Evolutionary conservation across 1,140 invertebrate genomes (phyloP), one percentile per base, ranked within the genome.

Genomic region (Ridgeia piscesae): DNA sequence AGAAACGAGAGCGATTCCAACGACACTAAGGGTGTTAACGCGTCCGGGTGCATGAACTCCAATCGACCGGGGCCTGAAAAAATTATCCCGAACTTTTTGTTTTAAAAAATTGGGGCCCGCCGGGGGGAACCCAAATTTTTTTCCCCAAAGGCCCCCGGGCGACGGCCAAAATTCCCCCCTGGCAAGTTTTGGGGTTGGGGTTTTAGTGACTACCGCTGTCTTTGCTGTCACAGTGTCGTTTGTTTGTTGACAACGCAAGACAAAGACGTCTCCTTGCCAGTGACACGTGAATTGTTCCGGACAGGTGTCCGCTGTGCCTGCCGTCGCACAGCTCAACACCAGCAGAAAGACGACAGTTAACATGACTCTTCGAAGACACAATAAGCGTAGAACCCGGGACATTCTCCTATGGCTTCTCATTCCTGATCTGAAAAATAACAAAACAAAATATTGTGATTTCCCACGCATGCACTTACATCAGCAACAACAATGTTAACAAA

Each of bases 341-440:
- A 77, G 58, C 58, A 77, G 58, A 27, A 77, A 9, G 58, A 77
- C 58, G 58, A 21, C 27, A 77, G 58, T 0, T 77, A 77, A 77
- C 58, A 77, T 77, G 58, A 14, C 27, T 77, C 58, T 77, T 77
- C 42, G 42, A 6, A 42, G 42, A 6, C 4, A 11, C 42, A 4
- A 42, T 11, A 31, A 77, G 27, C 58, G 27, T 21, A 17, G 58
- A 21, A 17, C 27, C 6, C 58, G 4, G 2, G 27, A 8, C 0
- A 0, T 77, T 77, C 0, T 31, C 27, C 58, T 21, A 31, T 9
- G 14, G 27, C 58, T 77, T 77, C 58, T 77, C 58, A 77, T 77
- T 77, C 27, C 58, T 77, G 58, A 77, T 77, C 58, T 77, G 58
- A 77, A 77, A 77, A 77, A 77, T 77, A 77, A n/a, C n/a, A n/a